phyloP scores from a whole-genome alignment of 2,888 invertebrate genomes.

The Colletes collaris region DNA sequence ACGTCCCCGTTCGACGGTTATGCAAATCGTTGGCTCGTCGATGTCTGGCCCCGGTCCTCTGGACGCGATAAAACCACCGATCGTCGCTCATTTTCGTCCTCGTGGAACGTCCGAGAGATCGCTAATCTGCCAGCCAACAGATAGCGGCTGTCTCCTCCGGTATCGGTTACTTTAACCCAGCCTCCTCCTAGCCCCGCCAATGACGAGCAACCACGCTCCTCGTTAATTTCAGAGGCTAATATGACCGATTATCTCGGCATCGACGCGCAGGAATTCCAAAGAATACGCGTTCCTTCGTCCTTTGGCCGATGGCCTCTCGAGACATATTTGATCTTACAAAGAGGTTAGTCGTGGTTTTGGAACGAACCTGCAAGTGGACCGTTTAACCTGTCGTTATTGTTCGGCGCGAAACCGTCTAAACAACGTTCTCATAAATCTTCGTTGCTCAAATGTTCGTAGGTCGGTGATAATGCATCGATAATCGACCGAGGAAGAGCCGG shows the following conservation, averaged over 20 bases:
- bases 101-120: constrained; percentile 61
- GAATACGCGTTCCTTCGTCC: neutral
- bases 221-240: constrained; percentile 42
- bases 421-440: too few relatives aligned
- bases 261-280: constrained; percentile 15
- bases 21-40: constrained; percentile 68
- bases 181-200: too few relatives aligned
- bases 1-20: constrained; percentile 59
- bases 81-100: constrained; percentile 67
- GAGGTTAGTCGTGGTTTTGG: too few relatives aligned
- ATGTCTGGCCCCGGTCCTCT: constrained; percentile 35
- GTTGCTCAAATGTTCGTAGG: too few relatives aligned
- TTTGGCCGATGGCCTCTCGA: neutral
- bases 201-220: constrained; percentile 2
- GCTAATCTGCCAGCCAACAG: constrained; percentile 65
- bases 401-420: too few relatives aligned
- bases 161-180: constrained; percentile 65
- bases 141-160: constrained; percentile 54
- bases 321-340: too few relatives aligned
- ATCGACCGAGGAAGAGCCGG: too few relatives aligned
- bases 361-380: too few relatives aligned
- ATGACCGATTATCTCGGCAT: constrained; percentile 11
- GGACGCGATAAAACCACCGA: constrained; percentile 70
- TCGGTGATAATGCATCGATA: neutral
- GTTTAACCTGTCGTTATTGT: too few relatives aligned